Conservation (phyloP, 2,113 vertebrate genomes). For the Lethenteron camtschaticum region DNA sequence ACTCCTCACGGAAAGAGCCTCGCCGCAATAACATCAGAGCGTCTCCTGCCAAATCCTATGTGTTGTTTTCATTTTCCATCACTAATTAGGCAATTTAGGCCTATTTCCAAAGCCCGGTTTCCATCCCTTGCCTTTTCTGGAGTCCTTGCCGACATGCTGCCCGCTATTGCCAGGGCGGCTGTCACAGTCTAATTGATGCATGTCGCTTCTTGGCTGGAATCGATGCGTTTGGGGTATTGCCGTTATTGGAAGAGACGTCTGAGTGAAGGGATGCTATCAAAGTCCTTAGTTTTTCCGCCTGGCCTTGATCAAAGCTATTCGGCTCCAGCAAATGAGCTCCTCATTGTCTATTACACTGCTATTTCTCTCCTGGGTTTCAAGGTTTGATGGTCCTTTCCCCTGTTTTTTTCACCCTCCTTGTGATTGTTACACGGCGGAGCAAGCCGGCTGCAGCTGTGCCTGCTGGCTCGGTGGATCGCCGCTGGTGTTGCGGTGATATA, state of each 20-base stretch:
- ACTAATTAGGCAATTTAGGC: not conserved
- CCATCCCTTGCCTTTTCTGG: not conserved
- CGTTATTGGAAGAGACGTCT: constrained; percentile 5
- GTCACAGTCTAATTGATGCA: constrained; percentile 3
- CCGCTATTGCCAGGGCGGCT: constrained; percentile 2
- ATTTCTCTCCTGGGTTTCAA: too few relatives aligned
- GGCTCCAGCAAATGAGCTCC: constrained; percentile 4
- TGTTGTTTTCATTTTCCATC: too few relatives aligned
- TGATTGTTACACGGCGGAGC: too few relatives aligned
- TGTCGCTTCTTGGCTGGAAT: constrained; percentile 1
- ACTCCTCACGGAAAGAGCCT: too few relatives aligned
- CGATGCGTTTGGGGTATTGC: not conserved
- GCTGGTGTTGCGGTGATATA: too few relatives aligned
- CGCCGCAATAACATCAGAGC: too few relatives aligned
- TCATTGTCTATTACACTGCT: constrained; percentile 3
- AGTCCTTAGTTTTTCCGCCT: constrained; percentile 5
- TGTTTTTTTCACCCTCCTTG: too few relatives aligned
- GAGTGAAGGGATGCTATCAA: constrained; percentile 5
- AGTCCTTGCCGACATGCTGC: too few relatives aligned
- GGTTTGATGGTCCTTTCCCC: too few relatives aligned
- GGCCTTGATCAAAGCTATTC: constrained; percentile 5
- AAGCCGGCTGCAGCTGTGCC: too few relatives aligned
- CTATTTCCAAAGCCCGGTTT: constrained; percentile 5
- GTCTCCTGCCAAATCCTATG: too few relatives aligned
- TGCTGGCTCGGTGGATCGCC: too few relatives aligned